A percentile compares a stretch with the other conserved stretches of the same genome.
These are phyloP conservation scores for Muschampia staudingeri DNA, from an alignment of 2,888 invertebrate genomes.

Conservation along the genomic window DNA sequence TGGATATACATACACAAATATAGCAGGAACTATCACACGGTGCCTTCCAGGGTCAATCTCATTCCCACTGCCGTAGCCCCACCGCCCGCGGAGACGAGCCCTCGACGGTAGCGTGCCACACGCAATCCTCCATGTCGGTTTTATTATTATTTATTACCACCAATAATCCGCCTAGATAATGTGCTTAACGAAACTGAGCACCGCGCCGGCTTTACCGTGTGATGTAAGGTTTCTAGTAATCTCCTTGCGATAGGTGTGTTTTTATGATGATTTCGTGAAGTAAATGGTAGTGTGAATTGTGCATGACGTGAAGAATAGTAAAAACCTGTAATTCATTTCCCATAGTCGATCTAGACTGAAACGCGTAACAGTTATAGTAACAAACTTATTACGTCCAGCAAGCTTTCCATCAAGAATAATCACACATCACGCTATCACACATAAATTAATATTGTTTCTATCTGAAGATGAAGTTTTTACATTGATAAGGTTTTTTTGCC, in stretches of 20 bases:
- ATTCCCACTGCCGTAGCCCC: conserved; percentile 6
- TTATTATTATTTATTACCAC: conserved; percentile 90
- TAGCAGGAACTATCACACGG: conserved; percentile 12
- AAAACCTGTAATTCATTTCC: no score
- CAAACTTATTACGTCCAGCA: no score
- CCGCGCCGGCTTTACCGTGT: conserved; percentile 60
- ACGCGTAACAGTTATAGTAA: no score
- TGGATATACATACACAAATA: background rate
- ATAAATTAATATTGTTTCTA: no score
- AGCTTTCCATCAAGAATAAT: no score
- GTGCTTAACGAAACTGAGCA: conserved; percentile 78
- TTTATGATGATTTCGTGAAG: background rate
- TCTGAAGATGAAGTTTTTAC: no score
- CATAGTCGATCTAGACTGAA: no score
- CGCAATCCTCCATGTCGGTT: conserved; percentile 83
- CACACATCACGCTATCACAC: no score
- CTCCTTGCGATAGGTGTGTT: background rate
- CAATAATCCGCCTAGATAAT: conserved; percentile 85
- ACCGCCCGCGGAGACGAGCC: conserved; percentile 42
- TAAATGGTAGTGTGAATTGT: no score
- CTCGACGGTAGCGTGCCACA: conserved; percentile 86
- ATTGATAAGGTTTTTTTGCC: no score
- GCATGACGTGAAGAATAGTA: no score
- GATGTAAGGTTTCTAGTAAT: conserved; percentile 36
- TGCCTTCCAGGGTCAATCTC: conserved; percentile 9